phyloP scores from a whole-genome alignment of 2,888 invertebrate species.

The Drosophila nr. medialis region DNA sequence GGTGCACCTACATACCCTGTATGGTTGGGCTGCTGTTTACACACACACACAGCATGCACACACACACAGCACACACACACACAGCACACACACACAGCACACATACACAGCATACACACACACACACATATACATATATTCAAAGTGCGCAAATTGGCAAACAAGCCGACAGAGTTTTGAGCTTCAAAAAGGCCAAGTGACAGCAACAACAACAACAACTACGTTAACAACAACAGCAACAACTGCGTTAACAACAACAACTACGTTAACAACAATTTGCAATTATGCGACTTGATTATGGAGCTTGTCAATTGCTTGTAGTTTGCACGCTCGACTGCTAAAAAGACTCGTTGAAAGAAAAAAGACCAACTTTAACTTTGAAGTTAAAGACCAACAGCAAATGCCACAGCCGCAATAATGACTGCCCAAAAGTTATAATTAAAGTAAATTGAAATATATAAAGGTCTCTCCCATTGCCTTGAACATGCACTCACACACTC shows the following conservation, averaged over 20 bases:
- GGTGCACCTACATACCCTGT: conserved; percentile 29
- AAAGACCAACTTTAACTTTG: not conserved
- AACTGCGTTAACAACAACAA: too few relatives aligned
- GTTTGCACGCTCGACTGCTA: conserved; percentile 55
- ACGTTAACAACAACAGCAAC: not conserved
- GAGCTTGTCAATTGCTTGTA: conserved; percentile 63
- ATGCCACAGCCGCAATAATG: conserved; percentile 15
- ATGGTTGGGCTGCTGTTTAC: conserved; percentile 1
- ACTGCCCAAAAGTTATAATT: conserved; percentile 43
- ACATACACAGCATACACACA: not conserved
- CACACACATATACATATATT: conserved; percentile 48
- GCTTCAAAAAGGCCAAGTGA: conserved; percentile 21
- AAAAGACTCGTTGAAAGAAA: conserved; percentile 34
- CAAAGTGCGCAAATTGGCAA: conserved; percentile 75
- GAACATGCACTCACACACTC: not conserved
- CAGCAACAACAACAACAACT: not conserved
- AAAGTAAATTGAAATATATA: conserved; percentile 49
- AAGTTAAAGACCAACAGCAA: conserved; percentile 28
- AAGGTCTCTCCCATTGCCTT: conserved; percentile 16
- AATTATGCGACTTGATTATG: conserved; percentile 69
- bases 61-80: not conserved
- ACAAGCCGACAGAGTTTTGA: conserved; percentile 39
- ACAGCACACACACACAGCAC: not conserved
- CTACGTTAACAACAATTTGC: conserved; percentile 49
- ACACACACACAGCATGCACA: not conserved